Percentiles rank a stretch among this genome's conserved stretches.
phyloP scores from a whole-genome alignment of 2,888 invertebrate genomes.

The Tiphia femorata region DNA sequence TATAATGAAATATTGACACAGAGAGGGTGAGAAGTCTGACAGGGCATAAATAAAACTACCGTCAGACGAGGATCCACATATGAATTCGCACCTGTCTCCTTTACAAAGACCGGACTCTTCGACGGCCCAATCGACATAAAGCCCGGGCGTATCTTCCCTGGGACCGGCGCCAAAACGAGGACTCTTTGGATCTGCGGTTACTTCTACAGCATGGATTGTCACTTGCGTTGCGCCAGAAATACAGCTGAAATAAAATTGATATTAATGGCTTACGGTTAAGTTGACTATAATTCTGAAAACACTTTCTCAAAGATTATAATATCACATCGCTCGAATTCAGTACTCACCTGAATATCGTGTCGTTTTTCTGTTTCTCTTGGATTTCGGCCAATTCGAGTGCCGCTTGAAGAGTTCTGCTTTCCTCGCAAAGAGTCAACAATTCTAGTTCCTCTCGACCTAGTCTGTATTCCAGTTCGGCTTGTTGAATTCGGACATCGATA shows the following conservation, averaged over 20 bases:
- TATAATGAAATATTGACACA: too few relatives aligned
- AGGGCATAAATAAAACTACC: too few relatives aligned
- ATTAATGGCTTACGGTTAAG: not conserved
- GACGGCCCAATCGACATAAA: conserved; percentile 85
- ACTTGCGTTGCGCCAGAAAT: conserved; percentile 69
- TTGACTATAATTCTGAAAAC: too few relatives aligned
- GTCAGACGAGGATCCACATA: too few relatives aligned
- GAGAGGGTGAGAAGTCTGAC: too few relatives aligned
- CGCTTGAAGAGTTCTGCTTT: conserved; percentile 83
- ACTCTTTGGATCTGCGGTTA: conserved; percentile 78
- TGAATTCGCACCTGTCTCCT: conserved; percentile 81
- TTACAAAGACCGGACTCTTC: conserved; percentile 82
- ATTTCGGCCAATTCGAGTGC: conserved; percentile 76
- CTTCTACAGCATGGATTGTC: conserved; percentile 78
- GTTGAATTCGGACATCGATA: conserved; percentile 89
- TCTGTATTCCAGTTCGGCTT: conserved; percentile 91
- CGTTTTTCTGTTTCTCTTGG: conserved; percentile 70
- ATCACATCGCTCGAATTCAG: too few relatives aligned
- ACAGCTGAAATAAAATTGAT: conserved; percentile 63
- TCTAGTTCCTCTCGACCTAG: conserved; percentile 90
- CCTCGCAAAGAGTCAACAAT: conserved; percentile 85
- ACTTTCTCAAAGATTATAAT: too few relatives aligned
- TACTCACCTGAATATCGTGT: conserved; percentile 74
- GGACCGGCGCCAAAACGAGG: conserved; percentile 81
- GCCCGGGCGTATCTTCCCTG: conserved; percentile 76